These are phyloP conservation scores for Actinernus sp. DNA, from an alignment of 92 coral and sea anemone genomes.

Conservation along the genomic window DNA sequence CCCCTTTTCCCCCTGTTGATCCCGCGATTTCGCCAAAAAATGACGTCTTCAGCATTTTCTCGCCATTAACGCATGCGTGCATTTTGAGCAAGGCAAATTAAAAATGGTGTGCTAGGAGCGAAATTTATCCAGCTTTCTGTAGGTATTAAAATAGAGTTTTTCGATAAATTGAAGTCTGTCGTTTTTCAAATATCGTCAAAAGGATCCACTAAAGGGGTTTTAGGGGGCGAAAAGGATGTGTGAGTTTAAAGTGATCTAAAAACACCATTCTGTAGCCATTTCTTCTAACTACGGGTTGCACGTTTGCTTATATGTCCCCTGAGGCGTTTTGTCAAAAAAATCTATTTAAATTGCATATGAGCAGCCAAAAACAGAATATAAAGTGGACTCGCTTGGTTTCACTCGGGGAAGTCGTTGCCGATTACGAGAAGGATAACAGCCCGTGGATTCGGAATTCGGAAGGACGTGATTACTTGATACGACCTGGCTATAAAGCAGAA, in stretches of 20 bases:
- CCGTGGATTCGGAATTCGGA: conserved; percentile 51
- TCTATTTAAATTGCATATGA: too few species aligned
- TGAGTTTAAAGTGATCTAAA: too few species aligned
- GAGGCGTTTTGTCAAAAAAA: too few species aligned
- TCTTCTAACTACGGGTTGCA: too few species aligned
- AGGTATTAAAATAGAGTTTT: not conserved
- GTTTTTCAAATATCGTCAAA: not conserved
- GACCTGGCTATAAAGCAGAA: conserved; percentile 35
- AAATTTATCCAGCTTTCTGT: not conserved
- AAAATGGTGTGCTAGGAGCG: too few species aligned
- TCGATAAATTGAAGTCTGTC: conserved; percentile 3
- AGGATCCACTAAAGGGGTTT: conserved; percentile 26
- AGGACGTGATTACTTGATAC: conserved; percentile 19
- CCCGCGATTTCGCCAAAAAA: not conserved
- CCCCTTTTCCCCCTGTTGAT: too few species aligned
- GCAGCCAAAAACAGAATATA: too few species aligned
- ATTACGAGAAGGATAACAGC: conserved; percentile 16
- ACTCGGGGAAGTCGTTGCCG: too few species aligned
- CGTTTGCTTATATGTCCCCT: too few species aligned
- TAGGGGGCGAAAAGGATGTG: conserved; percentile 7
- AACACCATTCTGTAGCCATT: too few species aligned
- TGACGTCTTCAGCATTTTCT: not conserved
- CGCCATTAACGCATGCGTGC: not conserved
- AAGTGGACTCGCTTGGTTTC: too few species aligned
- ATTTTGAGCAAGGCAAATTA: not conserved